These are phyloP conservation scores for Tricholaema leucomelas DNA, from an alignment of 2,113 vertebrate species.

Conservation along the genomic window DNA sequence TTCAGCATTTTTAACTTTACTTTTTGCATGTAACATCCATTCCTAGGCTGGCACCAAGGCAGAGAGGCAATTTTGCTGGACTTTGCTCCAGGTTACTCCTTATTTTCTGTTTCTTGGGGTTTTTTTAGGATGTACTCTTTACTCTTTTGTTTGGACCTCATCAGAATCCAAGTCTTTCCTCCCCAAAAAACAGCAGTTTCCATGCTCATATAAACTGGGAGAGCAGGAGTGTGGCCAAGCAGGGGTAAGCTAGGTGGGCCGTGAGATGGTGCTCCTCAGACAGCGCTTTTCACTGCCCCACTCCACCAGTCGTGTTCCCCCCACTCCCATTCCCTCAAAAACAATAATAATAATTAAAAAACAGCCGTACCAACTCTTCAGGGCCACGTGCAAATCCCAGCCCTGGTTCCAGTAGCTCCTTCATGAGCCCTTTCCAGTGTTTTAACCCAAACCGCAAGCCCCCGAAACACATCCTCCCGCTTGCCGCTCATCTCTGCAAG, in stretches of 20 bases:
- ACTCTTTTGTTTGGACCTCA: neutral
- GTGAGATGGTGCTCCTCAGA: neutral
- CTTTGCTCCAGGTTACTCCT: neutral
- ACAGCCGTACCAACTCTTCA: neutral
- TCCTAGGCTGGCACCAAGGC: neutral
- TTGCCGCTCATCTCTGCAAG: neutral
- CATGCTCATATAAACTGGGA: fast-evolving
- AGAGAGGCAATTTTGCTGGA: fast-evolving
- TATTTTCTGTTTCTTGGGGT: neutral
- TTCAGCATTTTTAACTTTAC: neutral
- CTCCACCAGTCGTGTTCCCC: neutral
- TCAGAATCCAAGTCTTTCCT: neutral
- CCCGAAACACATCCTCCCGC: neutral
- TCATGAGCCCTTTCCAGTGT: fast-evolving
- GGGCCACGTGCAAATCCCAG: neutral
- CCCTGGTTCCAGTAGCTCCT: neutral
- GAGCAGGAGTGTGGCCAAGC: fast-evolving
- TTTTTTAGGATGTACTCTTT: neutral
- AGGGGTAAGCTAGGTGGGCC: neutral
- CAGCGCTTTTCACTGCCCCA: fast-evolving
- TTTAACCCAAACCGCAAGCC: neutral
- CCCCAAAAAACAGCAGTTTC: neutral
- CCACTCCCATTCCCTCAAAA: too few relatives aligned
- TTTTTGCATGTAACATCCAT: fast-evolving
- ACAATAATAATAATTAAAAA: too few relatives aligned